Evolutionary conservation across 2,113 vertebrate genomes (phyloP).

Genomic region (Phylloscopus whistleri): DNA sequence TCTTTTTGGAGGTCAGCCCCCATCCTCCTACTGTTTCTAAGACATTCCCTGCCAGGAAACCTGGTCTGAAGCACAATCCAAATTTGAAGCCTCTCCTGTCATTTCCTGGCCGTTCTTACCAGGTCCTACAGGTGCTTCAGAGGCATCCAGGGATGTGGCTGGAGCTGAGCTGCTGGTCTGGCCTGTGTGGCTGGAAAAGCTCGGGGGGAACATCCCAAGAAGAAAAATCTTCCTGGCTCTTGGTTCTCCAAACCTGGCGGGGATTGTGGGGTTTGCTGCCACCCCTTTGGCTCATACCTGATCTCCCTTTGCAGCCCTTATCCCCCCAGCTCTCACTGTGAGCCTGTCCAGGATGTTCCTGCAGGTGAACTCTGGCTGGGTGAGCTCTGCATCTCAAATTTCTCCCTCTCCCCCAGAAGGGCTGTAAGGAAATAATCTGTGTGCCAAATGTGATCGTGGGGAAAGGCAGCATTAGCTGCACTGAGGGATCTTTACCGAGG

Average conservation of each 20-base stretch:
- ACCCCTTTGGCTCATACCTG: background rate
- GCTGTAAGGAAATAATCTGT: background rate
- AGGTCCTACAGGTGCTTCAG: background rate
- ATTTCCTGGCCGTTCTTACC: background rate
- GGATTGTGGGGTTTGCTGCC: background rate
- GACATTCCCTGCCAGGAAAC: background rate
- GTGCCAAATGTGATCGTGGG: conserved; percentile 5
- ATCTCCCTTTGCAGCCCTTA: background rate
- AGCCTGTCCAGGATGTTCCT: background rate
- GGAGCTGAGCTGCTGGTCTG: background rate
- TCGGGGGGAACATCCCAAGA: background rate
- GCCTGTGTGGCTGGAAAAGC: background rate
- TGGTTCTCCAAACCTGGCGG: background rate
- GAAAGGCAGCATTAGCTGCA: background rate
- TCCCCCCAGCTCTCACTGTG: background rate
- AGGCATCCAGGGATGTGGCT: background rate
- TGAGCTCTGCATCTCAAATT: background rate
- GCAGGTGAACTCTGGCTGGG: background rate
- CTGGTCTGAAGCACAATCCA: background rate
- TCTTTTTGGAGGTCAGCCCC: background rate
- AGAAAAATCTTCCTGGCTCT: background rate
- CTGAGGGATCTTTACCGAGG: background rate
- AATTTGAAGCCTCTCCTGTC: background rate
- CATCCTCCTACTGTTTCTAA: background rate
- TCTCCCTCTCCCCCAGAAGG: background rate